Evolutionary conservation across 2,797 vertebrate genomes (phyloP).

Genomic region (Tympanoctomys barrerae): DNA sequence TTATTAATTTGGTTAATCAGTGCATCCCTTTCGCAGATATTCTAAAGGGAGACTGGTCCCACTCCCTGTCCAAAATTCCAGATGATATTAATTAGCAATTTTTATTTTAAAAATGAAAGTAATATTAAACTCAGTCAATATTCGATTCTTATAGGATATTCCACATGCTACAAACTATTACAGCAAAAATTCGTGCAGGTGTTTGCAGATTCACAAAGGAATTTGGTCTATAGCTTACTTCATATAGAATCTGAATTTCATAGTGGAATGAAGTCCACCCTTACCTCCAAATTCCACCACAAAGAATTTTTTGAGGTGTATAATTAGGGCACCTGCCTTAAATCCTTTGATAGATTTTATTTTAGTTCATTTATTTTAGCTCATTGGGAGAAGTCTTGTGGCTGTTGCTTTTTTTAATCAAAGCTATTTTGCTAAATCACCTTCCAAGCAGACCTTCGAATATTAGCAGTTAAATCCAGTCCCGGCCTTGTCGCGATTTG

Average conservation of each 20-base stretch:
- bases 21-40: neutral
- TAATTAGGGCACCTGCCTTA: constrained; percentile 60
- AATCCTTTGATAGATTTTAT: constrained; percentile 37
- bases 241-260: neutral
- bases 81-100: neutral
- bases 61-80: constrained; percentile 22
- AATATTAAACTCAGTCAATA: neutral
- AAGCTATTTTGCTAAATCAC: constrained; percentile 64
- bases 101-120: constrained; percentile 26
- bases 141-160: neutral
- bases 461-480: constrained; percentile 42
- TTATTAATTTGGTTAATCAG: constrained; percentile 67
- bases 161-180: neutral
- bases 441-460: constrained; percentile 47
- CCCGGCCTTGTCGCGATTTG: constrained; percentile 37
- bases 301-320: neutral
- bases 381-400: constrained; percentile 42
- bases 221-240: neutral
- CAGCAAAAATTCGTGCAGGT: neutral
- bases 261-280: neutral
- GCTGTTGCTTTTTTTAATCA: constrained; percentile 52
- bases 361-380: constrained; percentile 55
- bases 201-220: neutral
- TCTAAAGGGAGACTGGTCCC: neutral
- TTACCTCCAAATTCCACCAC: neutral